These are phyloP conservation scores for Oryzias javanicus DNA, from an alignment of 2,113 vertebrate species.

Conservation along the genomic window DNA sequence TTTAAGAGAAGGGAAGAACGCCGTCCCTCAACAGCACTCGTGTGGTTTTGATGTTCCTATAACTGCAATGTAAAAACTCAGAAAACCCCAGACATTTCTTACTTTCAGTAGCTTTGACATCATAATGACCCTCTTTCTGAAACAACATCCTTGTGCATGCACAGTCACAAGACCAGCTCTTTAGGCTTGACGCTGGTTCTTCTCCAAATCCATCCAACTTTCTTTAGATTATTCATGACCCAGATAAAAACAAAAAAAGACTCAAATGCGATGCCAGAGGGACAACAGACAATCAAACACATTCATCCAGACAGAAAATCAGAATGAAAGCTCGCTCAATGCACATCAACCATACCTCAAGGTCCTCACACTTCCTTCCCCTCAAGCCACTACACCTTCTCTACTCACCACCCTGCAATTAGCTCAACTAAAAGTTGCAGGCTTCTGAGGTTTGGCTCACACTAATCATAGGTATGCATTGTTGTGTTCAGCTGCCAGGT, in stretches of 20 bases:
- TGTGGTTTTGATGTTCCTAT: not conserved
- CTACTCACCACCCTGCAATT: constrained; percentile 72
- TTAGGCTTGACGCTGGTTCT: constrained; percentile 41
- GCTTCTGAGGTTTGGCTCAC: constrained; percentile 63
- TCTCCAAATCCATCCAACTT: constrained; percentile 20
- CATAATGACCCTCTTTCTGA: constrained; percentile 38
- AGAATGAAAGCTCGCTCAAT: constrained; percentile 13
- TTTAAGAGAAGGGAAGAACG: not conserved
- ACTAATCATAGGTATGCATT: constrained; percentile 74
- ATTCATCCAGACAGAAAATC: constrained; percentile 12
- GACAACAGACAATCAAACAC: constrained; percentile 5
- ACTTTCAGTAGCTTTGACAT: constrained; percentile 39
- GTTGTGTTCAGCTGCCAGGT: constrained; percentile 64
- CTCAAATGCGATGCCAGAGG: constrained; percentile 7
- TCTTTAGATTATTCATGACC: constrained; percentile 19
- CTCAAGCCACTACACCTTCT: constrained; percentile 70
- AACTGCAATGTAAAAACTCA: not conserved
- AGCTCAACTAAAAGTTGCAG: constrained; percentile 68
- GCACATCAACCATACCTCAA: constrained; percentile 60
- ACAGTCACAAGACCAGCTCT: constrained; percentile 45
- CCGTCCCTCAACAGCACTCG: not conserved
- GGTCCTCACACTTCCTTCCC: constrained; percentile 66
- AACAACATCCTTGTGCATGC: constrained; percentile 44
- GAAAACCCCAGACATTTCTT: constrained; percentile 23
- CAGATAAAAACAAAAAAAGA: constrained; percentile 14